Evolutionary conservation across 2,113 vertebrate species (phyloP).

Genomic region (Penelope pileata): DNA sequence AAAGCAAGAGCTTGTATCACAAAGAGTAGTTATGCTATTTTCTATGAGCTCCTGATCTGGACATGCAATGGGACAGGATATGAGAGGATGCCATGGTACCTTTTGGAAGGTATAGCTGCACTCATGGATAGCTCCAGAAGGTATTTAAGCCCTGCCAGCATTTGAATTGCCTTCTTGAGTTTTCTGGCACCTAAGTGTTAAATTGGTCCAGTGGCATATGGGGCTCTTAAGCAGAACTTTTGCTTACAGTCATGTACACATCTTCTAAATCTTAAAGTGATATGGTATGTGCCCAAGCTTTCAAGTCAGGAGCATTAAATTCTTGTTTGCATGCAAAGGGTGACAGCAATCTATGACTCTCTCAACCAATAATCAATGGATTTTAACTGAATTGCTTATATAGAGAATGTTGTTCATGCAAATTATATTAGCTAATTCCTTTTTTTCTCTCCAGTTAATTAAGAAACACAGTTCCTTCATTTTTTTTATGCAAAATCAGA

Average conservation of each 20-base stretch:
- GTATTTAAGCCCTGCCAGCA: background rate
- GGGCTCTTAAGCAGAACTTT: fast-evolving
- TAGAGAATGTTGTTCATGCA: conserved; percentile 15
- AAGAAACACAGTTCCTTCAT: conserved; percentile 1
- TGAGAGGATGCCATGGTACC: background rate
- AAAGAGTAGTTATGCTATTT: background rate
- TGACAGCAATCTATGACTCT: background rate
- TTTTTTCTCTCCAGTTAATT: conserved; percentile 3
- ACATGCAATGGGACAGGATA: background rate
- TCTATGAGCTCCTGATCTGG: background rate
- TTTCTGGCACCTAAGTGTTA: background rate
- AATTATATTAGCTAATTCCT: background rate
- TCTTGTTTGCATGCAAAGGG: background rate
- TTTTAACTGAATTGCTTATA: background rate
- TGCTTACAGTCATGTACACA: background rate
- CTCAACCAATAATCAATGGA: conserved; percentile 30
- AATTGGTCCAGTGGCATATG: background rate
- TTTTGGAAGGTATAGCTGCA: background rate
- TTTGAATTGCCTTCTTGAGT: background rate
- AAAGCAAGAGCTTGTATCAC: background rate
- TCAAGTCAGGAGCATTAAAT: background rate
- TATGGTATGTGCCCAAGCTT: background rate
- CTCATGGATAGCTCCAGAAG: background rate
- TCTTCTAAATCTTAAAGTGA: background rate
- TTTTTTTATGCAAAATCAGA: conserved; percentile 34